Evolutionary conservation across 2,113 vertebrate genomes (phyloP).

Genomic region (Lynx canadensis): DNA sequence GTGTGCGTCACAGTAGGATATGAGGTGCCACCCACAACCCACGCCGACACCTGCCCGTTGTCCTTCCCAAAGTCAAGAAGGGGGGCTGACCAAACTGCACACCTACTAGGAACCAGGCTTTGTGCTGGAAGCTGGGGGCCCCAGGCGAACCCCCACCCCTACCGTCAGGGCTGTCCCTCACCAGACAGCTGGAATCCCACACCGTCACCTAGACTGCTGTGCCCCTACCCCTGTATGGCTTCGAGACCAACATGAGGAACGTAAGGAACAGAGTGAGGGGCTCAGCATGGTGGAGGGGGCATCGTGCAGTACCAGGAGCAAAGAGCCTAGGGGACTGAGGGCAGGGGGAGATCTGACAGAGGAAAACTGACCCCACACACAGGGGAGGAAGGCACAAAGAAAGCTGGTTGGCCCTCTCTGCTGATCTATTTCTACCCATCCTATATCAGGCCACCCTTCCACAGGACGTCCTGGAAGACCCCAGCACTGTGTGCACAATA

Average conservation of each 20-base stretch:
- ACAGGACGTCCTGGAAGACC: too few relatives aligned
- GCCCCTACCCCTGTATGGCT: background rate
- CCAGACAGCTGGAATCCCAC: background rate
- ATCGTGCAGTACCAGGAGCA: background rate
- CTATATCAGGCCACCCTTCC: background rate
- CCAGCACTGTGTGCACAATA: background rate
- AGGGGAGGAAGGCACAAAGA: background rate
- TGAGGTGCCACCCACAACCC: background rate
- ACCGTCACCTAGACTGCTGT: background rate
- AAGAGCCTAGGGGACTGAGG: background rate
- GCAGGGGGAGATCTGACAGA: background rate
- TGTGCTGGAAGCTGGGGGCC: background rate
- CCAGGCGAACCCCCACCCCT: background rate
- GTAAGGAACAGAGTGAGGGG: rapidly evolving
- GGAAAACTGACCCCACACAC: too few relatives aligned
- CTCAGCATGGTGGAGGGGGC: rapidly evolving
- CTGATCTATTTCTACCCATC: background rate
- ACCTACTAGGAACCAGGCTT: background rate
- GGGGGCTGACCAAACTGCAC: background rate
- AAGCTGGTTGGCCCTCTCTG: too few relatives aligned
- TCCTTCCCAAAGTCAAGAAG: background rate
- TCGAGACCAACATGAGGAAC: background rate
- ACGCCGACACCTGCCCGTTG: background rate
- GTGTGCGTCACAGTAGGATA: background rate
- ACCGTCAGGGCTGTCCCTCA: background rate